Evolutionary conservation across 1,140 invertebrate genomes (phyloP), one percentile per base, ranked within the genome.

Genomic region (Branchinecta lynchi): DNA sequence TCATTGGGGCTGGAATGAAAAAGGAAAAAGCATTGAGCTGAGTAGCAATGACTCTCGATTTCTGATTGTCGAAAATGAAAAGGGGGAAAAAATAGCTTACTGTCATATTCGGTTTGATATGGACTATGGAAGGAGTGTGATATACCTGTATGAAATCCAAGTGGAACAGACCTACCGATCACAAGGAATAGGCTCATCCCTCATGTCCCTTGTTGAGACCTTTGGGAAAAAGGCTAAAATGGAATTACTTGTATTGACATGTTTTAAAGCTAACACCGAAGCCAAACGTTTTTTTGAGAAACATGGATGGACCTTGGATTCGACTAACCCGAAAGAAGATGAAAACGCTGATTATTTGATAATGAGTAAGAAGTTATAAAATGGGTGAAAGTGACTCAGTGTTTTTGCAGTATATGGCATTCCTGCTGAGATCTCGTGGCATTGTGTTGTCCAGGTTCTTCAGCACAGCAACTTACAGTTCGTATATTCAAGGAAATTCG

Each of bases 121-220:
- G 51, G 51, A 60, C 51, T 60, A 60, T 60, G 51, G 51, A 60
- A 60, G 51, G 17, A 60, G 51, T 60, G 51, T 60, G 51, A 60
- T 60, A 15, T 60, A 60, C 17, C 51, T 60, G 3, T 60, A 60
- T 60, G 51, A 60, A 60, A 60, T 60, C 17, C 51, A 60, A 20
- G 51, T 60, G 6, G 17, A 60, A 12, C 2, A 12, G 3, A 60
- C 12, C 17, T 15, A 20, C 17, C 2, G 51, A 3, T 12, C 51
- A 15, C 12, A 60, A 60, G 51, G 51, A 60, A 60, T 60, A 15
- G 51, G 51, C 12, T 60, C 51, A 2, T 12, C 51, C 12, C 51
- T 60, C 12, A 12, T 60, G 17, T 60, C 12, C 17, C 17, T 60
- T 15, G 17, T 60, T 60, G 51, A 60, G 51, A 60, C 51, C 6